Evolutionary conservation across 2,797 vertebrate genomes (phyloP).

Genomic region (Lateolabrax maculatus): DNA sequence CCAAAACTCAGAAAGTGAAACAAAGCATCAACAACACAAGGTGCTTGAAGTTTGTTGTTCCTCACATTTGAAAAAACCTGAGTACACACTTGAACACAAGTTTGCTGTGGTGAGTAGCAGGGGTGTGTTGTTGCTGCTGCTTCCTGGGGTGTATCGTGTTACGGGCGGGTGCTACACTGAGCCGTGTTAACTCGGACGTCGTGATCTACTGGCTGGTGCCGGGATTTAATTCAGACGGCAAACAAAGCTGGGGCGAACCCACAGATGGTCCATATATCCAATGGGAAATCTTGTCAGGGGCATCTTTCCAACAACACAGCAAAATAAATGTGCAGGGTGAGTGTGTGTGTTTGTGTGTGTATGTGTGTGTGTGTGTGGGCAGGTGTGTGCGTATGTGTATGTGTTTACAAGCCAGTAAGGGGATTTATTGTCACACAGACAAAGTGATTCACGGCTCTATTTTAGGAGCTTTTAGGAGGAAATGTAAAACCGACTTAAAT

Average conservation of each 20-base stretch:
- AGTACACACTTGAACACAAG: neutral
- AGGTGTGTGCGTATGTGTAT: conserved; percentile 42
- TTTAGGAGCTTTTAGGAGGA: conserved; percentile 12
- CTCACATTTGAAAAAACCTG: conserved; percentile 10
- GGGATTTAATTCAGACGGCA: conserved; percentile 67
- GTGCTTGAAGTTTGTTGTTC: conserved; percentile 4
- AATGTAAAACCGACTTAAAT: neutral
- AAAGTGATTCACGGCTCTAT: conserved; percentile 44
- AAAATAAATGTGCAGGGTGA: conserved; percentile 13
- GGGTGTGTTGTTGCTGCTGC: neutral
- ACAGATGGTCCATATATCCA: conserved; percentile 73
- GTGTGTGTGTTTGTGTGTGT: conserved; percentile 15
- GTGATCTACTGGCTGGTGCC: conserved; percentile 61
- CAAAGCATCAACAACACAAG: neutral
- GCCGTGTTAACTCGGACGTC: conserved; percentile 46
- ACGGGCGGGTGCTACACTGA: conserved; percentile 29
- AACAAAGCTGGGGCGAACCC: conserved; percentile 64
- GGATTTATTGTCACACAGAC: conserved; percentile 25
- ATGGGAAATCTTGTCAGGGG: conserved; percentile 71
- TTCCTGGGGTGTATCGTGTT: conserved; percentile 33
- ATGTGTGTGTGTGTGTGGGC: conserved; percentile 27
- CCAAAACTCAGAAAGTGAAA: neutral
- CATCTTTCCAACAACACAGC: conserved; percentile 54
- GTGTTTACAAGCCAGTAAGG: conserved; percentile 29
- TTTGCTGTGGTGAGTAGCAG: neutral